Percentiles rank a stretch among this genome's conserved stretches.
Evolutionary conservation across 2,888 invertebrate genomes (phyloP).

Genomic region (Serripes groenlandicus): DNA sequence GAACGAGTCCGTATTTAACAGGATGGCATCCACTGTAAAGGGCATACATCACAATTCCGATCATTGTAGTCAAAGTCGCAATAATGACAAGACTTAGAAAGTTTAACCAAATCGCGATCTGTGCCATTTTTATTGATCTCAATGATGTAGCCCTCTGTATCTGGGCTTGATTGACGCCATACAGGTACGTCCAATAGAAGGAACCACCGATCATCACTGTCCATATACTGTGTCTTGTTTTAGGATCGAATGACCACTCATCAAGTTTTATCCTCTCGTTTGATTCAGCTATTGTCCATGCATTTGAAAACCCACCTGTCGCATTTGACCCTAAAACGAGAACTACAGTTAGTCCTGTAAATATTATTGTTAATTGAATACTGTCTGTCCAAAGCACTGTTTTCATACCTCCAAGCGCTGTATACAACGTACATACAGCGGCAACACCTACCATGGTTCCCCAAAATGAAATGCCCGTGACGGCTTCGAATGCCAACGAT

Average conservation of each 20-base stretch:
- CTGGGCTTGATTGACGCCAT: conserved; percentile 97
- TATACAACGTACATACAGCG: conserved; percentile 95
- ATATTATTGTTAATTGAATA: conserved; percentile 86
- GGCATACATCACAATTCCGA: conserved; percentile 56
- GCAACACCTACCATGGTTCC: conserved; percentile 92
- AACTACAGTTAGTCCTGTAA: conserved; percentile 85
- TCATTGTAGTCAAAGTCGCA: conserved; percentile 31
- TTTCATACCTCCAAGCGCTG: conserved; percentile 87
- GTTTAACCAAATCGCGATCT: conserved; percentile 46
- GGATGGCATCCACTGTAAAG: conserved; percentile 54
- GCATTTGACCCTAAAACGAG: conserved; percentile 83
- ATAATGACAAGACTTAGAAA: conserved; percentile 47
- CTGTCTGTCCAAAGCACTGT: conserved; percentile 87
- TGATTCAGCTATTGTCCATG: conserved; percentile 80
- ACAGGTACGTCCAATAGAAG: conserved; percentile 97
- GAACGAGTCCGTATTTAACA: conserved; percentile 31
- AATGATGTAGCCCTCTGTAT: conserved; percentile 97
- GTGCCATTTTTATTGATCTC: conserved; percentile 89
- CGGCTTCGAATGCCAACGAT: conserved; percentile 88
- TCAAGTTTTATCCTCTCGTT: conserved; percentile 70
- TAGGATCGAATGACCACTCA: conserved; percentile 89
- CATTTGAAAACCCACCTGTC: conserved; percentile 81
- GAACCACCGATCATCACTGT: conserved; percentile 93
- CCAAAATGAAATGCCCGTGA: conserved; percentile 93
- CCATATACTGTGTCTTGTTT: conserved; percentile 96